Evolutionary conservation across 2,888 invertebrate species (phyloP), one percentile per base, ranked within the genome.

Genomic region (Odontocolon sp.): DNA sequence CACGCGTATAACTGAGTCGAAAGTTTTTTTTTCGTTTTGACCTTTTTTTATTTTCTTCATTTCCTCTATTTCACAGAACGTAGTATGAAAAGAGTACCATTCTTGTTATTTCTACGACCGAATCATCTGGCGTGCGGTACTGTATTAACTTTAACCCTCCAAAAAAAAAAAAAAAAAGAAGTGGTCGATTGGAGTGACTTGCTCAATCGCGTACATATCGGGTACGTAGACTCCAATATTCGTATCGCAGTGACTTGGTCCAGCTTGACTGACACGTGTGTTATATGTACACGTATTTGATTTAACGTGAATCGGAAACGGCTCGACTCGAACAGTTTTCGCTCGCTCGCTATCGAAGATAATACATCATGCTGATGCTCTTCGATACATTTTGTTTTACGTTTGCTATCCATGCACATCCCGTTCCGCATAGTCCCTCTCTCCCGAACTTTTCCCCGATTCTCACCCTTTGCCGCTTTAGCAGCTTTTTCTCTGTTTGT

Each of bases 301-400:
- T n/a, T n/a, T n/a, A n/a, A n/a, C n/a, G n/a, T n/a, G n/a, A n/a
- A n/a, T n/a, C n/a, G n/a, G 67, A 72, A 78, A 77, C 69, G 73
- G 23, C 59, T 63, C 70, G 52, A 38, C 11, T 36, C 18, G 26
- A 8, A 28, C 42, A 33, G 36, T 63, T 64, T 54, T 52, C 50
- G 57, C 63, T 42, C 68, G 68, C 64, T 52, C 67, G 67, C 68
- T 67, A 74, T 73, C 47, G 75, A 73, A 77, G 68, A 77, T 75
- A 71, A 80, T 80, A 78, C 57, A 70, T 50, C 31, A 67, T 47
- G 50, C 66, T 67, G 33, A 26, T 40, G 52, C 54, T 36, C 28
- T 26, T 33, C 26, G n/a, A 50, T 50, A 4, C 26, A n/a, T 52
- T 33, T 59, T 59, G 64, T 47, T 31, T 54, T 21, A 31, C 21